Evolutionary conservation across 2,797 vertebrate genomes (phyloP), one percentile per base, ranked within the genome.

Genomic region (Chloroceryle inda): DNA sequence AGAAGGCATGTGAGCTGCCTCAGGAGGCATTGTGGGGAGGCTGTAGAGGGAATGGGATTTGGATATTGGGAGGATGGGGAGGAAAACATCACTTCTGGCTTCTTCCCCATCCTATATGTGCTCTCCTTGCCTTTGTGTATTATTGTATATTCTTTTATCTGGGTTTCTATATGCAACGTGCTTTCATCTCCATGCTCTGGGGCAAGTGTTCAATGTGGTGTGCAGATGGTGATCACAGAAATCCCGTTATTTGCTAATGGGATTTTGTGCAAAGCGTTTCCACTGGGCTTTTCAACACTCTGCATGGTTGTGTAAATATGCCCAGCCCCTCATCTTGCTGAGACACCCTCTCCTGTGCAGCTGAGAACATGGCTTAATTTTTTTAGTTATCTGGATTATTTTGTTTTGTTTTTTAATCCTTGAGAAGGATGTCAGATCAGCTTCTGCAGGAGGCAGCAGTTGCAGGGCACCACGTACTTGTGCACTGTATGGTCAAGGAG

Each of bases 211-310:
- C 94, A 96, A 94, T 95, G 95, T 96, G 96, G 64, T 58, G 90
- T 92, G 92, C 96, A 97, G 96, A 95, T 96, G 96, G 95, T 80
- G 75, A 77, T 95, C 84, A 83, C 90, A 95, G 90, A 92, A 94
- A 96, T 95, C 89, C 85, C 3, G 8, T 95, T 96, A 89, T 96
- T 97, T 97, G 88, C 92, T 96, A 95, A 96, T 74, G 92, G 93
- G 94, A 97, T 96, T 96, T 96, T 76, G 80, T 37, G 88, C 94
- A 90, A 67, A 96, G 92, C 16, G 0, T 92, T 90, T 82, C 88
- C 92, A 87, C 79, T 64, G 45, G 63, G 75, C 86, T 89, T 94
- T 91, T 93, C 69, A 89, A 26, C 75, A 78, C 66, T 35, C 83
- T 58, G 40, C 0, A 0, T 92, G 82, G 89, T 88, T 94, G 76